Evolutionary conservation across 2,797 vertebrate species (phyloP), one percentile per base, ranked within the genome.

Genomic region (Spea hammondii): DNA sequence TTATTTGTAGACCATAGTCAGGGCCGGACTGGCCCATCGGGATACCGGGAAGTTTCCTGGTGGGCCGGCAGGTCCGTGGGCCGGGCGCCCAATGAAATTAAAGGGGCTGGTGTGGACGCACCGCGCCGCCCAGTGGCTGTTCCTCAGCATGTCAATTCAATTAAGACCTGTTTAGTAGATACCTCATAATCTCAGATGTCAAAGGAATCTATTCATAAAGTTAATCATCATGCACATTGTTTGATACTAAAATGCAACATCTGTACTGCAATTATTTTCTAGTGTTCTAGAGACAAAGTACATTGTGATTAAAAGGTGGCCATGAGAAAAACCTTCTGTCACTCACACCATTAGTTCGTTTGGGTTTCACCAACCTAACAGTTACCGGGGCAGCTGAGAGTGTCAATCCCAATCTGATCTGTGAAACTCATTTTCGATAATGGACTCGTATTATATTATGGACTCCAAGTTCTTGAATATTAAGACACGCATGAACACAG

Each of bases 221-320:
- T 53, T 68, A 53, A 74, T 73, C 55, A 57, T 64, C 57, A 64
- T 71, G 45, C 69, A 60, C 74, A 32, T 72, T 76, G 65, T 50
- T 49, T 53, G 53, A 72, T 73, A 32, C 64, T 82, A 73, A 82
- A 82, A 77, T 69, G 65, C 65, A 77, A 77, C 75, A 82, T 82
- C 79, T 82, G 79, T 77, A 77, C 75, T 57, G 44, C 79, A 82
- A 77, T 82, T 82, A 82, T 82, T 82, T 82, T 82, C n/a, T 74
- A 82, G 64, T 73, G 79, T 77, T 82, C 45, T 72, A 67, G 48
- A 77, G 70, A 77, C 74, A 70, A 77, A 82, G 70, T 64, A 77
- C 79, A 77, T 73, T 74, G 79, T 64, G 70, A 68, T 49, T 70
- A 75, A 73, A 82, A 82, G 79, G 75, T 76, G 75, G 65, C 50